A percentile compares a stretch with the other conserved stretches of the same genome.
These are phyloP conservation scores for Paraescarpia echinospica DNA, from an alignment of 1,140 invertebrate species.

Conservation along the genomic window DNA sequence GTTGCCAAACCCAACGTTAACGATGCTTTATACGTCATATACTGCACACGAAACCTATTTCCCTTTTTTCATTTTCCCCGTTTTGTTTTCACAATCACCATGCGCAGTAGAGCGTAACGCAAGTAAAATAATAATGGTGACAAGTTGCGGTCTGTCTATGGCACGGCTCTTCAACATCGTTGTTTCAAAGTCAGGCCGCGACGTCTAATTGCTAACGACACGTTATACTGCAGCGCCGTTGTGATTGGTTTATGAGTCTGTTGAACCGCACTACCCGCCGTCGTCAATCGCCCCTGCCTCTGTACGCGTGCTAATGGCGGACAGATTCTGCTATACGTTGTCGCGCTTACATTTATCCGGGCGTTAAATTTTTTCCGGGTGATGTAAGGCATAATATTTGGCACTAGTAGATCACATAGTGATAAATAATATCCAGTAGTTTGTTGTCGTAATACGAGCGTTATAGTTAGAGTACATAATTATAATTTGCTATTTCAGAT, in stretches of 20 bases:
- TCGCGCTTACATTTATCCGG: too few relatives aligned
- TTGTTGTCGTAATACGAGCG: too few relatives aligned
- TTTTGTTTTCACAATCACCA: neutral
- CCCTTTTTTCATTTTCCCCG: too few relatives aligned
- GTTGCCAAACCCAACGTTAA: neutral
- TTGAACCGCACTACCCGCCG: neutral
- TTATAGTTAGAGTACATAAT: too few relatives aligned
- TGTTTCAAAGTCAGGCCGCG: neutral
- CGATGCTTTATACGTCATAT: too few relatives aligned
- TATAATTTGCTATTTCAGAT: too few relatives aligned
- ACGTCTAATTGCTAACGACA: neutral
- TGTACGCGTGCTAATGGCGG: neutral
- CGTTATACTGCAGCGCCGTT: neutral
- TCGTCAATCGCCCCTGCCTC: neutral
- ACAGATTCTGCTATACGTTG: neutral
- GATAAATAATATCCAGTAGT: too few relatives aligned
- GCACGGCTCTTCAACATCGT: neutral
- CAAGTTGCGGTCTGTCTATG: neutral
- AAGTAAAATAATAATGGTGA: neutral
- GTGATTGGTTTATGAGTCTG: neutral
- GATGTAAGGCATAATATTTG: too few relatives aligned
- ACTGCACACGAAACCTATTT: neutral
- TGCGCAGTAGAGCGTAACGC: too few relatives aligned
- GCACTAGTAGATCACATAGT: too few relatives aligned
- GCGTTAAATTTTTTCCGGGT: too few relatives aligned